Evolutionary conservation across 1,140 invertebrate genomes (phyloP).

Genomic region (Micrasema longulum): DNA sequence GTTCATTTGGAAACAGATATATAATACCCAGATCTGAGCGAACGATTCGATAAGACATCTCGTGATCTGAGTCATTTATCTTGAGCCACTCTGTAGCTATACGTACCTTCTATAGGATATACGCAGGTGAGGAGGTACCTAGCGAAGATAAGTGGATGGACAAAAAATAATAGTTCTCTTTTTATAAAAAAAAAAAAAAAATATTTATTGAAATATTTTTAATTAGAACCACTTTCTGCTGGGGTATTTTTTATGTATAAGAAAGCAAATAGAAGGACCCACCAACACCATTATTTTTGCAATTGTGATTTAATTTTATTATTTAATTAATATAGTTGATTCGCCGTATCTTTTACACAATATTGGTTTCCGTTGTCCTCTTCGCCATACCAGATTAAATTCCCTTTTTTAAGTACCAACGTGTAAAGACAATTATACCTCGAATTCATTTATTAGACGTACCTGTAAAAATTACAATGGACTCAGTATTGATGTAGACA

Average conservation of each 20-base stretch:
- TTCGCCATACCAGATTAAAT: too few relatives aligned
- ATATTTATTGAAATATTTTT: neutral
- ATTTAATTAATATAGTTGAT: too few relatives aligned
- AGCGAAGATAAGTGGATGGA: neutral
- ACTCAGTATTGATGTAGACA: too few relatives aligned
- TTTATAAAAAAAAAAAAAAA: neutral
- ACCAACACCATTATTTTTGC: too few relatives aligned
- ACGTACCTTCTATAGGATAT: slow-evolving; percentile 2
- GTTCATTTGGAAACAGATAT: neutral
- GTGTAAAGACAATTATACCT: too few relatives aligned
- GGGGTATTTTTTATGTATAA: neutral
- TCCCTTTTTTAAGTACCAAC: too few relatives aligned
- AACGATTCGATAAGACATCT: slow-evolving; percentile 29
- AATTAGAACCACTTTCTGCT: neutral
- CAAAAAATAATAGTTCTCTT: neutral
- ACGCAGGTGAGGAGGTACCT: too few relatives aligned
- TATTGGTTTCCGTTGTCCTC: too few relatives aligned
- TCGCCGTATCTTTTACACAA: too few relatives aligned
- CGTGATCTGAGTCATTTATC: slow-evolving; percentile 27
- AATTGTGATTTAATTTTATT: too few relatives aligned
- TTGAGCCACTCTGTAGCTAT: slow-evolving; percentile 11
- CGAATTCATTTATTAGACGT: too few relatives aligned
- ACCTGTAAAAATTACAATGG: too few relatives aligned
- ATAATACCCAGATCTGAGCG: slow-evolving; percentile 23
- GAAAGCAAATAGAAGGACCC: neutral